Conservation (phyloP, 2,797 vertebrate genomes). For the Catamblyrhynchus diadema region DNA sequence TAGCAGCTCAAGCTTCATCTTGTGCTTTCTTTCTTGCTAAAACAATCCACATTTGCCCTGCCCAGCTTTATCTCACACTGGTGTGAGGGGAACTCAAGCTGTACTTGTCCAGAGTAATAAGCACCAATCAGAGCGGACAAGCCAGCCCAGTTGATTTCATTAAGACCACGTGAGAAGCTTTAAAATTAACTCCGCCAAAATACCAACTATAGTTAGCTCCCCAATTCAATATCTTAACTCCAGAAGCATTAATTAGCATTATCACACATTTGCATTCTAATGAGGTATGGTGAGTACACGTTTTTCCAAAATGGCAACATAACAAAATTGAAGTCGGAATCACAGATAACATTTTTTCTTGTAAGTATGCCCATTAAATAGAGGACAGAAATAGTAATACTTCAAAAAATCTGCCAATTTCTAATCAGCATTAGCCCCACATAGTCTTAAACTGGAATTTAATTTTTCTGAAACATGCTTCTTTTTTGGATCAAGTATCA, state of each 20-base stretch:
- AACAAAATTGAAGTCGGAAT: not conserved
- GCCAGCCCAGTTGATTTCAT: not conserved
- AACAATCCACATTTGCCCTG: not conserved
- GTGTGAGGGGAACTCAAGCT: not conserved
- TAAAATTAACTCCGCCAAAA: not conserved
- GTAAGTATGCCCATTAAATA: not conserved
- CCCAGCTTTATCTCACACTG: not conserved
- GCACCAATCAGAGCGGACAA: not conserved
- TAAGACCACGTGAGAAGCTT: not conserved
- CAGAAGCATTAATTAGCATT: not conserved
- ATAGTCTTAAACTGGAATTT: not conserved
- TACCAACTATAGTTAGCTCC: not conserved
- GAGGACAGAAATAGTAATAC: not conserved
- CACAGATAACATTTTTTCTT: not conserved
- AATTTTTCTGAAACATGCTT: not conserved
- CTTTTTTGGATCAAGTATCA: not conserved
- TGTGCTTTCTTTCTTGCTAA: not conserved
- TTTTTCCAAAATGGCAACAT: not conserved
- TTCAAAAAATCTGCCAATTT: not conserved
- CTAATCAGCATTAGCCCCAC: not conserved
- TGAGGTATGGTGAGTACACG: not conserved
- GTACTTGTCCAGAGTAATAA: accelerated
- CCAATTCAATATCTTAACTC: not conserved
- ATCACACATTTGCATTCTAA: not conserved
- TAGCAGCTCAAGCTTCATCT: not conserved